Evolutionary conservation across 2,888 invertebrate genomes (phyloP).

Genomic region (Galerucella pusilla): DNA sequence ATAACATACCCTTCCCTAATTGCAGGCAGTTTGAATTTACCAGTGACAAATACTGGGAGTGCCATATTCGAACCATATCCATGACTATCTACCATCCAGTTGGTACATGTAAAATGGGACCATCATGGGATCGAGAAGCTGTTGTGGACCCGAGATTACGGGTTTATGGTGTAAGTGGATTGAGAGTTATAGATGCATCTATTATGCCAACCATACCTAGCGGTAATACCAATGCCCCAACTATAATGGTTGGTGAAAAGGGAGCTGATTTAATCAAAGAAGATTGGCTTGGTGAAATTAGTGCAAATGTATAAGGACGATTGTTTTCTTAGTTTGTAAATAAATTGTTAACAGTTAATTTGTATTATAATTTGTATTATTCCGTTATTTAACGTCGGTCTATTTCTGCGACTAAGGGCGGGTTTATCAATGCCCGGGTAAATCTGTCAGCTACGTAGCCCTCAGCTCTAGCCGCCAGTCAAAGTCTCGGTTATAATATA

Average conservation of each 20-base stretch:
- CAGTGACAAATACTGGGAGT: conserved; percentile 87
- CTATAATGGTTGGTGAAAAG: conserved; percentile 93
- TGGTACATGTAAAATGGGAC: conserved; percentile 91
- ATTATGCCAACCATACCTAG: conserved; percentile 91
- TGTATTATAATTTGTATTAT: too few species aligned
- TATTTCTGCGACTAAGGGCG: too few species aligned
- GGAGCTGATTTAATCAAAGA: conserved; percentile 87
- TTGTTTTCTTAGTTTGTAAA: conserved; percentile 22
- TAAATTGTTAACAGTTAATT: conserved; percentile 13
- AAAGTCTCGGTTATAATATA: too few species aligned
- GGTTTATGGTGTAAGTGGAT: conserved; percentile 81
- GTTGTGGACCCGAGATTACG: conserved; percentile 84
- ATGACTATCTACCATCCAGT: conserved; percentile 93
- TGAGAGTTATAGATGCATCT: conserved; percentile 87
- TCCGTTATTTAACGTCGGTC: too few species aligned
- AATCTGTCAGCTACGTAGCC: too few species aligned
- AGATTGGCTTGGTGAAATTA: conserved; percentile 73
- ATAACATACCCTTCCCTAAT: conserved; percentile 44
- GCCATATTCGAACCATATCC: conserved; percentile 85
- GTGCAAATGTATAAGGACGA: conserved; percentile 10
- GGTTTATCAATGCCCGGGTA: too few species aligned
- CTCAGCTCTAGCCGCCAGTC: too few species aligned
- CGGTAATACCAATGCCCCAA: conserved; percentile 91
- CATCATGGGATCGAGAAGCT: conserved; percentile 78
- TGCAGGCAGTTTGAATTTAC: conserved; percentile 74